Conservation (phyloP, 1,140 invertebrate genomes). For the Chlorops oryzae region DNA sequence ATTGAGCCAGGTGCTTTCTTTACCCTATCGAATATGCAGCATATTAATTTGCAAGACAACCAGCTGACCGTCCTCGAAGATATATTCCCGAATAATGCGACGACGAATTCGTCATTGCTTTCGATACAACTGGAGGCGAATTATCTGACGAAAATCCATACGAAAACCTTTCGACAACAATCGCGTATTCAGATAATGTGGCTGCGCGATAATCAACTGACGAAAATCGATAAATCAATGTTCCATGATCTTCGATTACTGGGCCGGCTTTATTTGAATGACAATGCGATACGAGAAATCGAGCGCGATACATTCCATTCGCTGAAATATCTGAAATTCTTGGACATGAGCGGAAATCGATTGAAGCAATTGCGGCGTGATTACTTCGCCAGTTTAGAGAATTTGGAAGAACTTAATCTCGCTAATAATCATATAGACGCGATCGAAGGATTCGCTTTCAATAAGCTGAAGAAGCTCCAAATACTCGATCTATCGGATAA, state of each 20-base stretch:
- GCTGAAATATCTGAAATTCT: slow-evolving; percentile 66
- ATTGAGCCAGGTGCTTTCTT: slow-evolving; percentile 80
- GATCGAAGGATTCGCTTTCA: slow-evolving; percentile 59
- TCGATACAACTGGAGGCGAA: slow-evolving; percentile 84
- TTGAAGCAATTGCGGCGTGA: slow-evolving; percentile 59
- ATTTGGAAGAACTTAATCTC: slow-evolving; percentile 62
- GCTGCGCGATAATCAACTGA: slow-evolving; percentile 75
- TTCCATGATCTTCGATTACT: slow-evolving; percentile 70
- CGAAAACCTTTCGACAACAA: slow-evolving; percentile 70
- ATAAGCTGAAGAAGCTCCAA: slow-evolving; percentile 56
- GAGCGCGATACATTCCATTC: slow-evolving; percentile 72
- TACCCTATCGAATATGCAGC: slow-evolving; percentile 74
- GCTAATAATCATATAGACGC: slow-evolving; percentile 57
- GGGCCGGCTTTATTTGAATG: slow-evolving; percentile 72
- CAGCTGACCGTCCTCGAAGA: slow-evolving; percentile 69
- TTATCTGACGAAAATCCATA: slow-evolving; percentile 67
- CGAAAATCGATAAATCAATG: slow-evolving; percentile 62
- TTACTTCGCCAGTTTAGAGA: slow-evolving; percentile 58
- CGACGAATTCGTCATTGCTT: slow-evolving; percentile 61
- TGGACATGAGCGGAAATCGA: slow-evolving; percentile 73
- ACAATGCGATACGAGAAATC: slow-evolving; percentile 74
- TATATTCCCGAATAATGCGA: slow-evolving; percentile 62
- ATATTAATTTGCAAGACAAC: slow-evolving; percentile 83
- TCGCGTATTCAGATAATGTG: slow-evolving; percentile 78
- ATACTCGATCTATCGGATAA: slow-evolving; percentile 64